Evolutionary conservation across 2,113 vertebrate species (phyloP), one percentile per base, ranked within the genome.

Genomic region (Gambusia holbrooki): DNA sequence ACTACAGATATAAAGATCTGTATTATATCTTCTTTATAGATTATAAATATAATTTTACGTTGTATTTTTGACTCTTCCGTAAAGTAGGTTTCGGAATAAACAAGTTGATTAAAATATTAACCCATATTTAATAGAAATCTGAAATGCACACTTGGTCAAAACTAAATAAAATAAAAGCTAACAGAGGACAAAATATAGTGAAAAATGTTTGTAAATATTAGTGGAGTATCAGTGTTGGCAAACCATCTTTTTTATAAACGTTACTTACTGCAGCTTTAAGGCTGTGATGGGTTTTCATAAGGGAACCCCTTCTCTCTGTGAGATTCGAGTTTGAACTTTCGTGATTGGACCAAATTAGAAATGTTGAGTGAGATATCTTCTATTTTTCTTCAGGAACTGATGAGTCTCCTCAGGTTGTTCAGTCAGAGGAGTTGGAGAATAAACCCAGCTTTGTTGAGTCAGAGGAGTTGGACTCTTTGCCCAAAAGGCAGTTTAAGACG

Each of bases 401-500:
- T 0, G 88, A 89, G 5, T 42, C 74, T 0, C n/a, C 67, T 37
- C 91, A 90, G 33, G 63, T 82, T 27, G 28, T 72, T 4, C 19
- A 71, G 45, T 60, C 89, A 9, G 91, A 94, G 29, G 88, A 88
- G 15, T 15, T 77, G 33, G 91, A 91, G 58, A 90, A 92, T 80
- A 81, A 76, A 62, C 90, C 92, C 1, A 88, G 87, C 65, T 93
- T 94, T 61, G 89, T 92, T n/a, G 83, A 91, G 69, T 83, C 74
- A 1, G 87, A 90, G 8, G 86, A 93, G 0, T 0, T 84, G 7
- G 85, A 85, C 30, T 73, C 82, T 42, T 74, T 73, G 13, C 82
- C 87, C 0, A 92, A 89, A 78, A 89, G 86, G 66, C 95, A 93
- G 87, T 96, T 95, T 72, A 93, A 93, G 69, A 95, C 93, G 0